A percentile compares a stretch with the other conserved stretches of the same genome.
These are phyloP conservation scores for Halotydeus destructor DNA, from an alignment of 1,140 invertebrate genomes.

Conservation along the genomic window DNA sequence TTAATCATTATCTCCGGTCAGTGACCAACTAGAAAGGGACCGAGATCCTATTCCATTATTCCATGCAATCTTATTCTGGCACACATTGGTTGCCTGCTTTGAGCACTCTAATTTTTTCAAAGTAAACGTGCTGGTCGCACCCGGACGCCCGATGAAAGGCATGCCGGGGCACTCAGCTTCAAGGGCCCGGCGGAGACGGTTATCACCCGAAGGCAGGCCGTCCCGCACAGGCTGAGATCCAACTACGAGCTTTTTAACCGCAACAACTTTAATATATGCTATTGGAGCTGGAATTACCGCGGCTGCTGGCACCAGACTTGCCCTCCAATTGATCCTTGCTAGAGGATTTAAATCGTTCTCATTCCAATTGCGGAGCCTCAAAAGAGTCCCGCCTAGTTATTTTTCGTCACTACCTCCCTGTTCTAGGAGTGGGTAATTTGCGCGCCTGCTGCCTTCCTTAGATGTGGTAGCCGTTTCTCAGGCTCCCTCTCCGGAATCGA, in stretches of 20 bases:
- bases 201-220: constrained; percentile 9
- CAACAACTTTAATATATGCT: constrained; percentile 58
- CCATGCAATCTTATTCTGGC: constrained; percentile 56
- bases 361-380: constrained; percentile 62
- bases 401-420: constrained; percentile 60
- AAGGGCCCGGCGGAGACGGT: too few species aligned
- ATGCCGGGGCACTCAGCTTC: constrained; percentile 18
- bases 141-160: constrained; percentile 25
- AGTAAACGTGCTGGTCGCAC: constrained; percentile 33
- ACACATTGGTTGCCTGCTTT: constrained; percentile 19
- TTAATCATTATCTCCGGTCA: constrained; percentile 48
- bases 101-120: constrained; percentile 55
- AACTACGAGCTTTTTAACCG: constrained; percentile 29
- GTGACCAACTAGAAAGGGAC: constrained; percentile 38
- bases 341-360: constrained; percentile 71
- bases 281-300: constrained; percentile 78
- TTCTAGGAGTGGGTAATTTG: constrained; percentile 63
- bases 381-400: constrained; percentile 59
- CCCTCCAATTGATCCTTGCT: constrained; percentile 66
- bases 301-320: constrained; percentile 48
- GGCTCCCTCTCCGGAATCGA: constrained; percentile 45
- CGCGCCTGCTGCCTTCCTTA: constrained; percentile 75
- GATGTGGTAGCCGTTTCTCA: constrained; percentile 79
- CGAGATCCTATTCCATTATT: constrained; percentile 60
- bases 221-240: constrained; percentile 17